Evolutionary conservation across 2,113 vertebrate genomes (phyloP), one percentile per base, ranked within the genome.

Genomic region (Erythrocercus mccallii): DNA sequence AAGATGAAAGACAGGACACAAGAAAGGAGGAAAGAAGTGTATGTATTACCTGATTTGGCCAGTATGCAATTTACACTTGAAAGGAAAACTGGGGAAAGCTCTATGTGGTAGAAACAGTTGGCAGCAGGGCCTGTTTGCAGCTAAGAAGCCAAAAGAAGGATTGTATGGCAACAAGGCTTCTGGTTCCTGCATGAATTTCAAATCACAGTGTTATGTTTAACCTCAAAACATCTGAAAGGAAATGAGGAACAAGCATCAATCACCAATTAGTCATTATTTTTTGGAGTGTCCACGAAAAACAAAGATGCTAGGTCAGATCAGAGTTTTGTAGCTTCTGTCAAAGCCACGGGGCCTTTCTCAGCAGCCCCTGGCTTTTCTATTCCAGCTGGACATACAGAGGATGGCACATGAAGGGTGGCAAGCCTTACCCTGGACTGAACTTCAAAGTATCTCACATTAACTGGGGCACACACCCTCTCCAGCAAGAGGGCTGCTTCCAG

Each of bases 51-150:
- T 27, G 5, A 79, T 91, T 92, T 96, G 91, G 91, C 83, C 92
- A 84, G 25, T 66, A 51, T 86, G 90, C 68, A 86, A 91, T 90
- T 94, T 78, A 92, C 90, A 91, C 76, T 84, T 92, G 77, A 92
- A 92, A 95, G 47, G 45, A 95, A 96, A 94, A 81, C 84, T 78
- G 73, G 54, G 19, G 86, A 94, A 95, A 95, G 61, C 77, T 87
- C 12, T 23, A 74, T 92, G 58, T 86, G 77, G 82, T 94, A 90
- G 81, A 47, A 96, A 81, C 57, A 60, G 62, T 80, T 96, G 92
- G 94, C 95, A 96, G 88, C 82, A 79, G 51, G 33, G 76, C 64
- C 80, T 94, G 90, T 96, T 97, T 94, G 90, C 93, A 95, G 64
- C 92, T 78, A 92, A 72, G 88, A 86, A 90, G 87, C 92, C 96